Percentiles rank a stretch among this genome's conserved stretches.
phyloP scores from a whole-genome alignment of 2,888 invertebrate genomes.

The Alloplasta piceator region DNA sequence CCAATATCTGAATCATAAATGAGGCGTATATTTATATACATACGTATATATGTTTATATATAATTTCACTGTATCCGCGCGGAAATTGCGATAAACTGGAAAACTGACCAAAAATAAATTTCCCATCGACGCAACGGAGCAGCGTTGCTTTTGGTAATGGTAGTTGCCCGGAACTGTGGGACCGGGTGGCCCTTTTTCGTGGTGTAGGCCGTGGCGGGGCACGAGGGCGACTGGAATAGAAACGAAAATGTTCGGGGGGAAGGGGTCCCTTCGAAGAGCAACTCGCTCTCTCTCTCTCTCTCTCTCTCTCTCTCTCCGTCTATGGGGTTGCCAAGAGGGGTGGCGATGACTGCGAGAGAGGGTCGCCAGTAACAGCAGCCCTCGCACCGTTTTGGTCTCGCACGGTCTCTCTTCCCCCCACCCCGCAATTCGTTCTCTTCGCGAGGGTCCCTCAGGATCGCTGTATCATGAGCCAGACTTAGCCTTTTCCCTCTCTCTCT shows the following conservation, averaged over 20 bases:
- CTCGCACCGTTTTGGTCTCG: slow-evolving; percentile 51
- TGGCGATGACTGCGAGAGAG: slow-evolving; percentile 72
- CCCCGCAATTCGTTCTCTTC: slow-evolving; percentile 19
- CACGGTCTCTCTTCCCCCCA: slow-evolving; percentile 46
- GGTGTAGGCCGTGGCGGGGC: slow-evolving; percentile 65
- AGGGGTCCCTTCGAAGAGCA: slow-evolving; percentile 71
- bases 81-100: too few relatives aligned
- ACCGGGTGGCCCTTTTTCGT: slow-evolving; percentile 65
- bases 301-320: slow-evolving; percentile 37
- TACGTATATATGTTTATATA: too few relatives aligned
- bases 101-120: too few relatives aligned
- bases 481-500: slow-evolving; percentile 18
- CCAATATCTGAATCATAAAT: too few relatives aligned
- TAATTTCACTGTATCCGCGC: too few relatives aligned
- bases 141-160: slow-evolving; percentile 8
- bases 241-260: slow-evolving; percentile 76
- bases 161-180: slow-evolving; percentile 36
- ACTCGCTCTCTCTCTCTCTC: slow-evolving; percentile 20
- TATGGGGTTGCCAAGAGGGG: slow-evolving; percentile 69
- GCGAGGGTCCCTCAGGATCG: slow-evolving; percentile 62
- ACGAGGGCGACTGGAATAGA: slow-evolving; percentile 76
- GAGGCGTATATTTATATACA: too few relatives aligned
- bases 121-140: background rate
- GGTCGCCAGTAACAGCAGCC: slow-evolving; percentile 68
- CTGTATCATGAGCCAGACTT: slow-evolving; percentile 62